Evolutionary conservation across 2,113 vertebrate genomes (phyloP).

Genomic region (Chloropsis cyanopogon): DNA sequence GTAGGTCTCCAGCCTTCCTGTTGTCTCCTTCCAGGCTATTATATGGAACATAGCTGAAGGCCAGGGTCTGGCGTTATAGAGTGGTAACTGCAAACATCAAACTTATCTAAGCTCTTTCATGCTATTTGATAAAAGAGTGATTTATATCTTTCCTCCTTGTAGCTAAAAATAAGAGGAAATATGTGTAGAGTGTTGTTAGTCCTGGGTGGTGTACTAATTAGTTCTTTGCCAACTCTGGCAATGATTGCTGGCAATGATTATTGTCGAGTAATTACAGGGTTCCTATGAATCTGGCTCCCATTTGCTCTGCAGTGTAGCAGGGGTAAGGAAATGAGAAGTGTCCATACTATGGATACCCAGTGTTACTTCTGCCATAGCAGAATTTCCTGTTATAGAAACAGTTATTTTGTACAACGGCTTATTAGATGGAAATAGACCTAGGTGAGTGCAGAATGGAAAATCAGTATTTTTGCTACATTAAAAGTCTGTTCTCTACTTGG

Average conservation of each 20-base stretch:
- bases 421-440: conserved; percentile 2
- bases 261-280: conserved; percentile 7
- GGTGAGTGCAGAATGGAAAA: conserved; percentile 28
- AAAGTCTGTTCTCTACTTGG: neutral
- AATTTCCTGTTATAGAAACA: neutral
- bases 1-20: neutral
- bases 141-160: neutral
- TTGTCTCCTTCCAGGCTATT: neutral
- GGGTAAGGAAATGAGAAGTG: conserved; percentile 6
- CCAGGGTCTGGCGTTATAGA: neutral
- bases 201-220: conserved; percentile 16
- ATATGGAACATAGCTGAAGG: neutral
- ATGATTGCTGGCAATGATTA: neutral
- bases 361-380: neutral
- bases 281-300: neutral
- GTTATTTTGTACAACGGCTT: neutral
- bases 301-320: neutral
- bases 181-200: neutral
- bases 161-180: conserved; percentile 18
- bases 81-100: neutral
- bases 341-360: neutral
- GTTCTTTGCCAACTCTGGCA: conserved; percentile 13
- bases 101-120: neutral
- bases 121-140: neutral
- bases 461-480: neutral